phyloP scores from a whole-genome alignment of 2,113 vertebrate genomes.

The Chrysochloris asiatica region DNA sequence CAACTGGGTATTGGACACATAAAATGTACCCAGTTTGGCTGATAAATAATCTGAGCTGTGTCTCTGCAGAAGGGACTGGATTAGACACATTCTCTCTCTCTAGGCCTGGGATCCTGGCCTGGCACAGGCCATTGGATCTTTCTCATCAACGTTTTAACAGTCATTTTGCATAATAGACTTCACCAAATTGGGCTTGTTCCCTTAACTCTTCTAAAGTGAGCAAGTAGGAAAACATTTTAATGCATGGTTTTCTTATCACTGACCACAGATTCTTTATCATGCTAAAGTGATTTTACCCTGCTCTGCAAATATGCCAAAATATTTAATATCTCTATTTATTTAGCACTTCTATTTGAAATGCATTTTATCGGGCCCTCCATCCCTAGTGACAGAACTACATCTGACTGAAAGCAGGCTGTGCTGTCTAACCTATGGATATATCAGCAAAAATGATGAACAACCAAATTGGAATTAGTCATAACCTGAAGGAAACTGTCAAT shows the following conservation, averaged over 20 bases:
- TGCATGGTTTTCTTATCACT: background rate
- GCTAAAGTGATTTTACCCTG: background rate
- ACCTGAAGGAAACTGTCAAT: background rate
- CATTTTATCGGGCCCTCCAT: background rate
- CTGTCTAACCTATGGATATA: background rate
- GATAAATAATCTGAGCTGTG: background rate
- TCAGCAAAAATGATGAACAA: background rate
- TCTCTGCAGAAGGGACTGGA: background rate
- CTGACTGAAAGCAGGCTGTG: background rate
- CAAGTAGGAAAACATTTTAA: background rate
- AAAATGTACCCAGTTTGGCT: background rate
- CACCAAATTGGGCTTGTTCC: background rate
- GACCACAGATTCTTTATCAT: background rate
- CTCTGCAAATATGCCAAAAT: background rate
- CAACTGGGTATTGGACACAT: too few species aligned
- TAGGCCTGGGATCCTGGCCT: background rate
- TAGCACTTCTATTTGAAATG: background rate
- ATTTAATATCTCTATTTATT: background rate
- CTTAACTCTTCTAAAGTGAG: background rate
- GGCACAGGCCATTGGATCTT: too few species aligned
- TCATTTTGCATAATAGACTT: background rate
- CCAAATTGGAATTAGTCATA: background rate
- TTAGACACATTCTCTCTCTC: background rate
- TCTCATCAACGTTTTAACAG: background rate
- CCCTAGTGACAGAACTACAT: background rate